Conservation (phyloP, 2,113 vertebrate genomes). For the Pycnonotus jocosus region DNA sequence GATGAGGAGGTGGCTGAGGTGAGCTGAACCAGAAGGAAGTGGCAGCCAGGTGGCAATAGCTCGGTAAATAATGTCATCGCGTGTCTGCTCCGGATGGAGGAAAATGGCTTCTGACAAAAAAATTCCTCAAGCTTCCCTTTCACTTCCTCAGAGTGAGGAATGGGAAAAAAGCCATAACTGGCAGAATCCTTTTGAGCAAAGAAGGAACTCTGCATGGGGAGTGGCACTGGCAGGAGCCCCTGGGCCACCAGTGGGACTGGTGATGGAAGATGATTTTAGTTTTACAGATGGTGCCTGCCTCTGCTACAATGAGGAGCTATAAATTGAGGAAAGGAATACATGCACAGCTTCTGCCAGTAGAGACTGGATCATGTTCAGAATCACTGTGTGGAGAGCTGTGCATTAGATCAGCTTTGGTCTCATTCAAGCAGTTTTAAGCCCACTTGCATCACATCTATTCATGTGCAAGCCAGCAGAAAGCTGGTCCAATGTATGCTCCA, state of each 20-base stretch:
- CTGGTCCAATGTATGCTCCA: not conserved
- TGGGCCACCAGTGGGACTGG: not conserved
- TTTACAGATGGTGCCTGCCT: not conserved
- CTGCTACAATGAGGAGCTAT: not conserved
- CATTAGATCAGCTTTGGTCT: not conserved
- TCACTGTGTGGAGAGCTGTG: not conserved
- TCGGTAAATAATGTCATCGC: not conserved
- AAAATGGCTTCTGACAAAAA: not conserved
- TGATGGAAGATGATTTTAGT: not conserved
- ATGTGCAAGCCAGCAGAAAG: not conserved
- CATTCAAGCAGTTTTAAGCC: not conserved
- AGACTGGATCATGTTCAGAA: not conserved
- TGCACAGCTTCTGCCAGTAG: not conserved
- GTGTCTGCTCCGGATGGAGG: not conserved
- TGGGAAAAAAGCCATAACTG: not conserved
- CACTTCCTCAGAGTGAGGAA: not conserved
- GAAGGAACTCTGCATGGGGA: not conserved
- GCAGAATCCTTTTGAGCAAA: fast-evolving
- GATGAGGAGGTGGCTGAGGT: not conserved
- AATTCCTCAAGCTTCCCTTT: not conserved
- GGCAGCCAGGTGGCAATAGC: not conserved
- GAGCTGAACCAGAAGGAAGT: not conserved
- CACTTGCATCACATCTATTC: not conserved
- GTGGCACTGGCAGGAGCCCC: not conserved
- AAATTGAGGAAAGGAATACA: not conserved